Base-by-base conservation (phyloP, 2,797 vertebrate species). In the Neosalanx taihuensis region DNA sequence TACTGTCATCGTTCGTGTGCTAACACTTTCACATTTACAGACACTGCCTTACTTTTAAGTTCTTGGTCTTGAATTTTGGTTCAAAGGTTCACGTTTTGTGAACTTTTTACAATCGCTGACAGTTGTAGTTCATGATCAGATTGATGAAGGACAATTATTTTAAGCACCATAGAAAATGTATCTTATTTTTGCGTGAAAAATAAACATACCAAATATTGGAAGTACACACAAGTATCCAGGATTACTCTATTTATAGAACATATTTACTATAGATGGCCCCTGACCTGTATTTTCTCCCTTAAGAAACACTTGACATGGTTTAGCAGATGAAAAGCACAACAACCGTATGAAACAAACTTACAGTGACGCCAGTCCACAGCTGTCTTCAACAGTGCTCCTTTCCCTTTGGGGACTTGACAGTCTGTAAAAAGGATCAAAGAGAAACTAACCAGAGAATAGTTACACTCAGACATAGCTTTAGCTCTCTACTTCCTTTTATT, bases 321-420 rank as follows among this genome's bases (percentile, higher is more conserved):
- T 79, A 26, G 62, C 20, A 59, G 67, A 82, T 70, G 79, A 79
- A 51, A 23, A 6, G 37, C 49, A 29, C 46, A 1, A 15, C 15
- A 18, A 56, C 15, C 31, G 12, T 23, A 66, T 53, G 18, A 53
- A n/a, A 53, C 15, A 53, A 53, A 53, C 37, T 41, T 46, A 66
- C 5, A 49, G 46, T 29, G 64, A 66, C 49, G 69, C 15, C 30
- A 68, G n/a, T 59, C 17, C 26, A 69, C 7, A 51, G 13, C 49
- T 60, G 58, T 64, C 59, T 51, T 70, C 70, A 69, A 65, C 35
- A 20, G n/a, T 68, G 79, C 35, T 29, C 66, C 67, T 67, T 58
- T 53, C 35, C 29, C 59, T 49, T 76, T 30, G 78, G 56, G 69
- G 56, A 75, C 69, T 61, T 57, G 30, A 30, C 30, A 18, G 33